Evolutionary conservation across 2,113 vertebrate species (phyloP).

Genomic region (Bufo gargarizans): DNA sequence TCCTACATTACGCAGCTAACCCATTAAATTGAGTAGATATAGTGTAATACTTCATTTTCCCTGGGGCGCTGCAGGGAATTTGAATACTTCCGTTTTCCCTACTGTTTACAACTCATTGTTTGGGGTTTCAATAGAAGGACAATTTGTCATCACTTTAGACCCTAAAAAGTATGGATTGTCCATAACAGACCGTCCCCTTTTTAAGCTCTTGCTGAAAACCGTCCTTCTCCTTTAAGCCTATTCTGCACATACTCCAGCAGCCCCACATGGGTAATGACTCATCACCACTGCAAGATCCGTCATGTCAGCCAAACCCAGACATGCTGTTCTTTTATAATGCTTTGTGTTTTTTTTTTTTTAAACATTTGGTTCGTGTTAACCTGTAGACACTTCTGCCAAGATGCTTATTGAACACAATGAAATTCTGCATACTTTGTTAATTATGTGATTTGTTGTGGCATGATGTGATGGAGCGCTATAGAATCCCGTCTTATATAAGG

Average conservation of each 20-base stretch:
- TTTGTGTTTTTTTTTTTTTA: background rate
- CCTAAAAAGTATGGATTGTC: background rate
- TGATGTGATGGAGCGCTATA: background rate
- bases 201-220: background rate
- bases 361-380: background rate
- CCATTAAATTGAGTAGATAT: too few relatives aligned
- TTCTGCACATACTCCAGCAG: background rate
- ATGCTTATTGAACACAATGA: constrained; percentile 10
- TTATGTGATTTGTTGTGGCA: background rate
- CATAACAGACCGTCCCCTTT: background rate
- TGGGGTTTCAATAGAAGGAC: too few relatives aligned
- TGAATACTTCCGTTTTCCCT: too few relatives aligned
- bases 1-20: too few relatives aligned
- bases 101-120: too few relatives aligned
- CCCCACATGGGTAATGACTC: constrained; percentile 15
- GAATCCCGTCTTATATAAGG: background rate
- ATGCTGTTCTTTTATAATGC: background rate
- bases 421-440: background rate
- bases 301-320: constrained; percentile 1
- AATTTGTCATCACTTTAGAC: too few relatives aligned
- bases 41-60: too few relatives aligned
- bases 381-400: background rate
- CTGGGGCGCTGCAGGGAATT: too few relatives aligned
- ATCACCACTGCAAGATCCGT: constrained; percentile 21
- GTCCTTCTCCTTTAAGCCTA: background rate